Percentiles rank a stretch among this genome's conserved stretches.
phyloP scores from a whole-genome alignment of 2,888 invertebrate genomes.

The Eretmocerus hayati region DNA sequence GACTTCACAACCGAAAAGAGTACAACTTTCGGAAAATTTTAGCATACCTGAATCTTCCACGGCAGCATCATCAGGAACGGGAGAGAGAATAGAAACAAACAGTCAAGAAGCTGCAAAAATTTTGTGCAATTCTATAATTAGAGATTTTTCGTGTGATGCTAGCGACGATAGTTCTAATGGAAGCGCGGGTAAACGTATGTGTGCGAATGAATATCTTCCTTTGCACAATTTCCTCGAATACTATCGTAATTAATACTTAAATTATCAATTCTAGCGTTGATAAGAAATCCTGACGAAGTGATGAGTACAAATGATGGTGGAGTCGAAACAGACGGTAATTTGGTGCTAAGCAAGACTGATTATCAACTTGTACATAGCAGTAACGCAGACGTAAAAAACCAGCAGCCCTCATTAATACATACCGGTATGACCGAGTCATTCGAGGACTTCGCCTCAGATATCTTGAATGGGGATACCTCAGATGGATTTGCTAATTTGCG shows the following conservation, averaged over 20 bases:
- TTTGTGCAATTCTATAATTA: constrained; percentile 23
- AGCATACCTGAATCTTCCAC: neutral
- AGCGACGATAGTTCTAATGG: constrained; percentile 26
- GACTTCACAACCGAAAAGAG: constrained; percentile 12
- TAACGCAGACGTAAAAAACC: no score
- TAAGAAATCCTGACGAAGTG: no score
- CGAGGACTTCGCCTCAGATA: constrained; percentile 1
- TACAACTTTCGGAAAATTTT: constrained; percentile 10
- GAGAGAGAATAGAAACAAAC: constrained; percentile 1
- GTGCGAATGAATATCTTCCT: no score
- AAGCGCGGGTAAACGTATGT: constrained; percentile 18
- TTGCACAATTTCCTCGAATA: no score
- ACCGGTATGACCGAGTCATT: no score
- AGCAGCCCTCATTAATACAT: no score
- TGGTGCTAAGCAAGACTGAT: no score
- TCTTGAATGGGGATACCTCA: constrained; percentile 4
- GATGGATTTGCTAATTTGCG: constrained; percentile 3
- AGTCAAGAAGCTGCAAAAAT: constrained; percentile 7
- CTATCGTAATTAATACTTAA: no score
- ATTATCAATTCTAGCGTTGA: no score
- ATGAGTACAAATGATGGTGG: no score
- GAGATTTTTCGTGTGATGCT: constrained; percentile 25
- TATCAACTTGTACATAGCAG: no score
- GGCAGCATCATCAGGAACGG: neutral
- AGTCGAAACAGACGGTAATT: no score